Evolutionary conservation across 2,797 vertebrate species (phyloP).

Genomic region (Manis pentadactyla): DNA sequence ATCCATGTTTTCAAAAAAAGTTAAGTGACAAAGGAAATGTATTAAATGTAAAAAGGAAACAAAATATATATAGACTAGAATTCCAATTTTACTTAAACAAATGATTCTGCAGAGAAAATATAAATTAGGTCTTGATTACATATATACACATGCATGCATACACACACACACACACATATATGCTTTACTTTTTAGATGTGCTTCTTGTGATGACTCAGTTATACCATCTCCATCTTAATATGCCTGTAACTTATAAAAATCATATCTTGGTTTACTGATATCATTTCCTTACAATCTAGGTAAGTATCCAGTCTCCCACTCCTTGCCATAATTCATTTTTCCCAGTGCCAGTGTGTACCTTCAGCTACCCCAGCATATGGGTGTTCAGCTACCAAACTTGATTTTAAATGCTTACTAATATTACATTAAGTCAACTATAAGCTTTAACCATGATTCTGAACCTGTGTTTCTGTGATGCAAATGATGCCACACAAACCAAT

Average conservation of each 20-base stretch:
- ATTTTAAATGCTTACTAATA: not conserved
- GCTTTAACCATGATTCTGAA: not conserved
- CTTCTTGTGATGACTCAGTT: not conserved
- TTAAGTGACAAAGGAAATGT: not conserved
- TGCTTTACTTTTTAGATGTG: not conserved
- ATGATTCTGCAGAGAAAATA: not conserved
- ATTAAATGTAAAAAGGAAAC: not conserved
- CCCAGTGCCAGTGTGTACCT: not conserved
- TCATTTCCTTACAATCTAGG: not conserved
- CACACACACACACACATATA: not conserved
- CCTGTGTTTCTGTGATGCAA: not conserved
- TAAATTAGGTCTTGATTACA: not conserved
- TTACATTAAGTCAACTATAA: not conserved
- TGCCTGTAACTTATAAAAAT: not conserved
- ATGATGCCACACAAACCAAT: not conserved
- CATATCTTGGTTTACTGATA: not conserved
- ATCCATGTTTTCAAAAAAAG: not conserved
- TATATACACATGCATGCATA: not conserved
- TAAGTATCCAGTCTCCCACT: not conserved
- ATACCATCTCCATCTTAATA: not conserved
- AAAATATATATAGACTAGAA: not conserved
- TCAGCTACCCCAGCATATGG: not conserved
- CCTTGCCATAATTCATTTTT: not conserved
- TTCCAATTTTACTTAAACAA: not conserved
- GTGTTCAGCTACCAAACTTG: not conserved